A percentile compares a stretch with the other conserved stretches of the same genome.
Evolutionary conservation across 2,797 vertebrate species (phyloP).

Genomic region (Enteromius radiatus): DNA sequence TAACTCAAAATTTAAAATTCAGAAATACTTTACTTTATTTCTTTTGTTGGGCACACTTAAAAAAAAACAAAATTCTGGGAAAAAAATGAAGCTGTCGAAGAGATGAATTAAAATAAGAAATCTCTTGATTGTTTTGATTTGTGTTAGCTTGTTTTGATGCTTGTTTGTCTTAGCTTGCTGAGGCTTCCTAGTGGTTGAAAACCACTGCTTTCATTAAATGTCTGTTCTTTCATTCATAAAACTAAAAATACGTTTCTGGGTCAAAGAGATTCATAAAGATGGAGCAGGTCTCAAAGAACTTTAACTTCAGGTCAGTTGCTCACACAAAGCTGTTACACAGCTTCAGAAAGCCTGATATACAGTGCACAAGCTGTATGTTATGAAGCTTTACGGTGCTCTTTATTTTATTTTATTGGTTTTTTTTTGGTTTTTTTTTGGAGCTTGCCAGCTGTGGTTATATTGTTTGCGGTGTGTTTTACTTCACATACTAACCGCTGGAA

Average conservation of each 20-base stretch:
- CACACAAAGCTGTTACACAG: not conserved
- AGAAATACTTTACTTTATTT: not conserved
- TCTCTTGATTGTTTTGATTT: not conserved
- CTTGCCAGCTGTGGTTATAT: not conserved
- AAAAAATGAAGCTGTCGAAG: not conserved
- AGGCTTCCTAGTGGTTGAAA: not conserved
- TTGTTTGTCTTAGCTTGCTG: not conserved
- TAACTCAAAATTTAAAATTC: not conserved
- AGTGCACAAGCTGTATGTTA: not conserved
- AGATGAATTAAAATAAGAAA: not conserved
- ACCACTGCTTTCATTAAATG: not conserved
- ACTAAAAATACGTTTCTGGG: not conserved
- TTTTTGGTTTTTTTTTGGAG: not conserved
- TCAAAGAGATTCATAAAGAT: not conserved
- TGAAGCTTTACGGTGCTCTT: not conserved
- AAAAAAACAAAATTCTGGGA: not conserved
- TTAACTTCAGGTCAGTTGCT: not conserved
- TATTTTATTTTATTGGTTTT: too few species aligned
- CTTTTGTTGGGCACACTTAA: not conserved
- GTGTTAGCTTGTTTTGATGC: not conserved
- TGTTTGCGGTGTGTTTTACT: slow-evolving; percentile 20
- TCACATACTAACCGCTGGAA: slow-evolving; percentile 80
- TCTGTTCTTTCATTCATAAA: slow-evolving; percentile 3
- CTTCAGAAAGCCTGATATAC: not conserved
- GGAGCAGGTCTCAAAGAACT: not conserved